Conservation (phyloP, 1,140 invertebrate species). For the Drosophila paulistorum region DNA sequence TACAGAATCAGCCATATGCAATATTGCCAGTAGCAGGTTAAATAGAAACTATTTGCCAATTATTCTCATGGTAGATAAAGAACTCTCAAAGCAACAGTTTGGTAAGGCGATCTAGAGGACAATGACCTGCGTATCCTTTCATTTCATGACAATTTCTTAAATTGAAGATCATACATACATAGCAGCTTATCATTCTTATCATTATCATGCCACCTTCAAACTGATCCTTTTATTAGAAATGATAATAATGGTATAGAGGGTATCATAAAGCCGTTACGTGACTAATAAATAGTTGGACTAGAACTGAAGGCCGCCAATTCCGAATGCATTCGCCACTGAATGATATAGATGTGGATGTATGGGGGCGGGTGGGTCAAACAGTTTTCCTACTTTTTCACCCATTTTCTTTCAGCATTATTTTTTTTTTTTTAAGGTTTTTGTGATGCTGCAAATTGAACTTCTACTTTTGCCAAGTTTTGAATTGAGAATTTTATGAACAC, state of each 20-base stretch:
- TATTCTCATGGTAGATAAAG: too few relatives aligned
- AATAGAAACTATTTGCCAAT: not conserved
- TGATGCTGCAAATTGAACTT: conserved; percentile 59
- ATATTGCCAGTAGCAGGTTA: not conserved
- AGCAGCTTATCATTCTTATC: too few relatives aligned
- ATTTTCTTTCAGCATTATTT: not conserved
- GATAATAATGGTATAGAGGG: not conserved
- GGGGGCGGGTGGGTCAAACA: conserved; percentile 11
- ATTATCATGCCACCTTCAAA: too few relatives aligned
- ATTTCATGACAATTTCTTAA: too few relatives aligned
- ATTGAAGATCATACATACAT: too few relatives aligned
- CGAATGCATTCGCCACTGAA: conserved; percentile 32
- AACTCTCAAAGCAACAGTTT: too few relatives aligned
- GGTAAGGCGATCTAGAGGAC: too few relatives aligned
- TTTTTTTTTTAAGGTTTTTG: not conserved
- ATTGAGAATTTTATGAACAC: conserved; percentile 45
- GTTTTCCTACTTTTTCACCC: conserved; percentile 13
- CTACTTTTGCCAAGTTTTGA: conserved; percentile 58
- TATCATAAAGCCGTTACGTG: not conserved
- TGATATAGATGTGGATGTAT: not conserved
- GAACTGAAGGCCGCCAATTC: conserved; percentile 30
- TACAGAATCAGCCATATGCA: not conserved
- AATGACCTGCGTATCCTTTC: too few relatives aligned
- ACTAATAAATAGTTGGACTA: conserved; percentile 14
- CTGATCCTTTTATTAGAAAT: too few relatives aligned